A percentile compares a stretch with the other conserved stretches of the same genome.
Conservation (phyloP, 2,797 vertebrate species). For the Channallabes apus region DNA sequence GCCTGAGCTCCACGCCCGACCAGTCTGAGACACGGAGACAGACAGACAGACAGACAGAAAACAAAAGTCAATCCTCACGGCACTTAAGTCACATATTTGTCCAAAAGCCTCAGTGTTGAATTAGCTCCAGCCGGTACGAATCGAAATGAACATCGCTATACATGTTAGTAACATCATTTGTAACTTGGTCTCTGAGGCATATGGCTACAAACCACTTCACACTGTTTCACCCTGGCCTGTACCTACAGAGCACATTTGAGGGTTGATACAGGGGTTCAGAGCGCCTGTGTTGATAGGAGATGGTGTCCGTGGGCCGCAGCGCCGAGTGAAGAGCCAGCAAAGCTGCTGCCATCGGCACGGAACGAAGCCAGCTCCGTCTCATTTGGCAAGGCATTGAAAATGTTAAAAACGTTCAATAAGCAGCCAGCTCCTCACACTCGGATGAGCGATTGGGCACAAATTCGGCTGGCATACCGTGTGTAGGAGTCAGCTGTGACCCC, state of each 20-base stretch:
- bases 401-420: slow-evolving; percentile 34
- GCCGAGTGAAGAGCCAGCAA: slow-evolving; percentile 9
- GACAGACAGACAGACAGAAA: slow-evolving; percentile 17
- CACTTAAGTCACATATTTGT: slow-evolving; percentile 10
- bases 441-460: slow-evolving; percentile 57
- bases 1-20: slow-evolving; percentile 90
- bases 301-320: slow-evolving; percentile 24
- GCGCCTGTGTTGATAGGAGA: slow-evolving; percentile 39
- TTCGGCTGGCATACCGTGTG: slow-evolving; percentile 67
- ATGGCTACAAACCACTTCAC: slow-evolving; percentile 7
- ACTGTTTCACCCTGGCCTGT: slow-evolving; percentile 13
- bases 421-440: slow-evolving; percentile 44
- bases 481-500: slow-evolving; percentile 70
- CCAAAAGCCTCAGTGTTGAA: neutral
- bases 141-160: neutral
- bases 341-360: slow-evolving; percentile 28
- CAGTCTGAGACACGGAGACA: slow-evolving; percentile 77
- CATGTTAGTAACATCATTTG: neutral
- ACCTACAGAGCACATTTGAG: slow-evolving; percentile 10
- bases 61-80: neutral
- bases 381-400: slow-evolving; percentile 46
- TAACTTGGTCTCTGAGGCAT: neutral
- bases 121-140: neutral
- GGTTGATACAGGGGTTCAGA: slow-evolving; percentile 21
- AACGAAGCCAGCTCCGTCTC: slow-evolving; percentile 45